Conservation (phyloP, 2,797 vertebrate genomes). For the Sitta carolinensis region DNA sequence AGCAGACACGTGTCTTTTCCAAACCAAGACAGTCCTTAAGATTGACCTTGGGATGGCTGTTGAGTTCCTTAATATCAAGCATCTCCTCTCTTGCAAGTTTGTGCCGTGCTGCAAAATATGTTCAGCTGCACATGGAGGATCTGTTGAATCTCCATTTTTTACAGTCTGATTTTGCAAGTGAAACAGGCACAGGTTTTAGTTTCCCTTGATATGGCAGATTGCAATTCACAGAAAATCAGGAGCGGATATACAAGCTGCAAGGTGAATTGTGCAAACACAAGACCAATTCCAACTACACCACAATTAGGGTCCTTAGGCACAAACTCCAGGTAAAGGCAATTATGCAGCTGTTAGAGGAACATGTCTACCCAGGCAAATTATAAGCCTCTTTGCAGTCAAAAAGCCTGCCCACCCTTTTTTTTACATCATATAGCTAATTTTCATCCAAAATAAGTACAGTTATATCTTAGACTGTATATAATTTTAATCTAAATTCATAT, state of each 20-base stretch:
- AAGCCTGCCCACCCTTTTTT: accelerated
- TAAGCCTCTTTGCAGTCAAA: not conserved
- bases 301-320: not conserved
- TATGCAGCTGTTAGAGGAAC: not conserved
- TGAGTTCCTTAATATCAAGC: not conserved
- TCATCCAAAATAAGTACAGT: not conserved
- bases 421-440: not conserved
- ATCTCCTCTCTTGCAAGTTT: not conserved
- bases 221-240: not conserved
- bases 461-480: not conserved
- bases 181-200: not conserved
- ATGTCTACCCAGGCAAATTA: not conserved
- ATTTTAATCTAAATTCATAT: not conserved
- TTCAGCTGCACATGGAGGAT: not conserved
- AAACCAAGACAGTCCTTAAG: no score
- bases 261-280: not conserved
- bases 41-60: not conserved
- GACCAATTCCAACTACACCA: not conserved
- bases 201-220: not conserved
- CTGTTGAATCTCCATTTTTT: not conserved
- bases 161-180: not conserved
- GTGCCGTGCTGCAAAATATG: not conserved
- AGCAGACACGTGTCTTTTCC: not conserved
- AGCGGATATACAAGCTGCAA: not conserved
- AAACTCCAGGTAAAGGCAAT: not conserved